Conservation (phyloP, 2,797 vertebrate species). For the Poeciliopsis paucimaculata region DNA sequence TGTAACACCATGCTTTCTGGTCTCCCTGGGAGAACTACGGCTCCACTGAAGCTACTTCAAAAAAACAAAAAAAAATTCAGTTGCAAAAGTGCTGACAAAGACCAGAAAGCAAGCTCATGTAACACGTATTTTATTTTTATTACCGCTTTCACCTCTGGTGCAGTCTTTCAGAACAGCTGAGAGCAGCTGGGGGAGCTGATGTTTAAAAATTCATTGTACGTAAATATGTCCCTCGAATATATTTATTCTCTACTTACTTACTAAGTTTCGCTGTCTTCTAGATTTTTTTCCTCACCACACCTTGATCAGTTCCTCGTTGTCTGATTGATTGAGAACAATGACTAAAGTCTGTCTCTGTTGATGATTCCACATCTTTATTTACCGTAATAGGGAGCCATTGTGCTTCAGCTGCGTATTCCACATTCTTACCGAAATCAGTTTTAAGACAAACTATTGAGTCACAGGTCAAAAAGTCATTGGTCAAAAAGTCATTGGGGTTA, state of each 20-base stretch:
- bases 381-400: not conserved
- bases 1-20: not conserved
- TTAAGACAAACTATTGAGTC: not conserved
- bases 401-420: not conserved
- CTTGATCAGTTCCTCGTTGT: not conserved
- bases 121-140: conserved; percentile 4
- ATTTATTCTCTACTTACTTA: not conserved
- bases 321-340: not conserved
- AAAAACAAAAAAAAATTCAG: not conserved
- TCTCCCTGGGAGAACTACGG: not conserved
- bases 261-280: not conserved
- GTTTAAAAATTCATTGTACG: not conserved
- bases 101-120: not conserved
- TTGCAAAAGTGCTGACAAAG: not conserved
- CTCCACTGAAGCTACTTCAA: not conserved
- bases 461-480: not conserved
- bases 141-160: not conserved
- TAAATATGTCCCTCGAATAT: not conserved
- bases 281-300: not conserved
- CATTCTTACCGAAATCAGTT: not conserved
- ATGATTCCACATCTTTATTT: not conserved
- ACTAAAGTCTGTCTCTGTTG: not conserved
- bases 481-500: not conserved
- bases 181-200: not conserved
- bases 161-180: not conserved